Percentiles rank a stretch among this genome's conserved stretches.
Evolutionary conservation across 1,140 invertebrate species (phyloP).

Genomic region (Cardiocondyla obscurior): DNA sequence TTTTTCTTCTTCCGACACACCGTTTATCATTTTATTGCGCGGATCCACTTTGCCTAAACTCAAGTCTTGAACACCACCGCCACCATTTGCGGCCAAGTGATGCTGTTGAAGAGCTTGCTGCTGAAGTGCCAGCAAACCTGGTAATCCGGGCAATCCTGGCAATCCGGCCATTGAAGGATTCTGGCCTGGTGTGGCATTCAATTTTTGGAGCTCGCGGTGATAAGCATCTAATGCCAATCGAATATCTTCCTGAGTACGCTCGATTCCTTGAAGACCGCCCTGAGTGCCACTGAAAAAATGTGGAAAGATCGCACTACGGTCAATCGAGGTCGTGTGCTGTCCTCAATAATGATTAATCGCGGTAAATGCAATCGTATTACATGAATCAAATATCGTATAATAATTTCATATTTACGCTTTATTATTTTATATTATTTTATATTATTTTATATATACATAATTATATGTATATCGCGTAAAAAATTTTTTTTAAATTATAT

Average conservation of each 20-base stretch:
- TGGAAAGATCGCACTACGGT: constrained; percentile 88
- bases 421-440: too few species aligned
- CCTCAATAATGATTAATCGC: constrained; percentile 83
- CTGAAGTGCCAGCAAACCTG: constrained; percentile 88
- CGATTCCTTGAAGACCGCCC: constrained; percentile 86
- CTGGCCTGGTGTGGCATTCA: constrained; percentile 87
- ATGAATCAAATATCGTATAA: not conserved
- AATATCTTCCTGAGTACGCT: constrained; percentile 93
- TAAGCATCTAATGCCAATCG: constrained; percentile 95
- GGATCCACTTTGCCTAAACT: constrained; percentile 92
- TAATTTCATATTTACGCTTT: not conserved
- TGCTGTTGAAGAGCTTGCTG: constrained; percentile 89
- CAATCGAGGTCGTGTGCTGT: constrained; percentile 86
- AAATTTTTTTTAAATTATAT: not conserved
- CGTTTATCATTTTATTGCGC: constrained; percentile 87
- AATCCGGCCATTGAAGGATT: constrained; percentile 84
- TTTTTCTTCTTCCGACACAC: constrained; percentile 87
- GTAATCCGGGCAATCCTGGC: constrained; percentile 86
- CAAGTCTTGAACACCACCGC: constrained; percentile 90
- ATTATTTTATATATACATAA: too few species aligned
- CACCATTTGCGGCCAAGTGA: constrained; percentile 85
- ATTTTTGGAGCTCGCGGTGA: constrained; percentile 94
- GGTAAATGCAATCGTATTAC: not conserved
- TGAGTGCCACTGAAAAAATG: constrained; percentile 89
- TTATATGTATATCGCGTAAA: not conserved